Evolutionary conservation across 2,797 vertebrate genomes (phyloP).

Genomic region (Poeciliopsis paucimaculata): DNA sequence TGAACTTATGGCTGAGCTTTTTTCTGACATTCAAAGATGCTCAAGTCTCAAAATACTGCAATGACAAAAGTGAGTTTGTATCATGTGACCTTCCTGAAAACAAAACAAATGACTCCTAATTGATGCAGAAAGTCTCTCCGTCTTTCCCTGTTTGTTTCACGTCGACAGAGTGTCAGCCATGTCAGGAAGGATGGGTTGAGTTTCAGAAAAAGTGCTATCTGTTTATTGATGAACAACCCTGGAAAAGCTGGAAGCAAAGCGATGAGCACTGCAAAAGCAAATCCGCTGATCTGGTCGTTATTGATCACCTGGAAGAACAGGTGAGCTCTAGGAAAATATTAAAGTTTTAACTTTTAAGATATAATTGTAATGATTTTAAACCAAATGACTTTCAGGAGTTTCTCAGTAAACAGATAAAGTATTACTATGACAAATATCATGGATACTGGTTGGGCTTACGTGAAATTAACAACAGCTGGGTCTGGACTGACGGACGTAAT

Average conservation of each 20-base stretch:
- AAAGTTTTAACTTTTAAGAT: background rate
- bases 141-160: background rate
- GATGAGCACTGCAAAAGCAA: accelerated
- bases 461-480: background rate
- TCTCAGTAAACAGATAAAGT: background rate
- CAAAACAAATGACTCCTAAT: background rate
- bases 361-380: background rate
- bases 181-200: constrained; percentile 45
- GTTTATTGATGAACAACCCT: accelerated
- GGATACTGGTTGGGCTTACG: background rate
- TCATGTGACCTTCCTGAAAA: background rate
- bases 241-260: accelerated
- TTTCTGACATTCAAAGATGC: background rate
- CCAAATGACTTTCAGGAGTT: background rate
- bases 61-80: background rate
- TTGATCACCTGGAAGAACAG: constrained; percentile 60
- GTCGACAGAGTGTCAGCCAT: constrained; percentile 27
- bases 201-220: constrained; percentile 69
- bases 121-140: background rate
- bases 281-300: constrained; percentile 43
- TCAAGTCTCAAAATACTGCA: background rate
- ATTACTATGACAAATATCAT: background rate
- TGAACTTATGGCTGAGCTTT: background rate
- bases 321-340: constrained; percentile 22
- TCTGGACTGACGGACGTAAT: background rate